phyloP scores from a whole-genome alignment of 2,888 invertebrate genomes.

The Clusia tigrina region DNA sequence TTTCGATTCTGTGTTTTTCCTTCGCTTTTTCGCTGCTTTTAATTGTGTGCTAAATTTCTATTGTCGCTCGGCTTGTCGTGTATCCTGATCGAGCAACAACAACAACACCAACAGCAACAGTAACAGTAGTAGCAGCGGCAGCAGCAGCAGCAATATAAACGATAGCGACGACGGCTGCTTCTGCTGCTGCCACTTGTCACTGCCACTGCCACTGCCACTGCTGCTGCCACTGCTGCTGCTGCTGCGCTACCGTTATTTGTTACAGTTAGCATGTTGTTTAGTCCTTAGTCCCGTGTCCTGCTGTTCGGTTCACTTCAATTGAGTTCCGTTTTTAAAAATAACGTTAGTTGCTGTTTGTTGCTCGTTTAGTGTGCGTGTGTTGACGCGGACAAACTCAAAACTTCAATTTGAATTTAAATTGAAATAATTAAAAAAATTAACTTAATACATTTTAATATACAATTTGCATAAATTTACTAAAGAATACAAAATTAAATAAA shows the following conservation, averaged over 20 bases:
- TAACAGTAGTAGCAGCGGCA: neutral
- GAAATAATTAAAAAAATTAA: neutral
- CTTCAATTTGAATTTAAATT: neutral
- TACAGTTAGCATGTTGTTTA: constrained; percentile 33
- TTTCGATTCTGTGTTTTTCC: constrained; percentile 24
- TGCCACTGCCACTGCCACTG: too few species aligned
- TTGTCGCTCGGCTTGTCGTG: constrained; percentile 34
- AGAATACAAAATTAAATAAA: too few species aligned
- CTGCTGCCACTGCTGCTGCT: neutral
- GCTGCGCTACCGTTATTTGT: constrained; percentile 25
- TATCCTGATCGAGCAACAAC: too few species aligned
- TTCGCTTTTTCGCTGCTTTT: constrained; percentile 36
- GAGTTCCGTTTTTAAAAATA: constrained; percentile 56
- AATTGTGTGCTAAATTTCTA: constrained; percentile 55
- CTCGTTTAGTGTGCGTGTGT: constrained; percentile 60
- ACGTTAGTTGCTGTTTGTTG: constrained; percentile 63
- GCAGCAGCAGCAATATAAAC: too few species aligned
- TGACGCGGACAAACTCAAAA: constrained; percentile 47
- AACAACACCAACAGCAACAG: constrained; percentile 13
- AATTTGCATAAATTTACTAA: too few species aligned
- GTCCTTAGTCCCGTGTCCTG: constrained; percentile 45
- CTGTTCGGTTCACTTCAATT: constrained; percentile 50
- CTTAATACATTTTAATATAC: too few species aligned
- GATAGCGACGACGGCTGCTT: too few species aligned
- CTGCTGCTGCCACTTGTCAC: too few species aligned